These are phyloP conservation scores for Aphelenchoides fujianensis DNA, from an alignment of 1,140 invertebrate species.

Conservation along the genomic window DNA sequence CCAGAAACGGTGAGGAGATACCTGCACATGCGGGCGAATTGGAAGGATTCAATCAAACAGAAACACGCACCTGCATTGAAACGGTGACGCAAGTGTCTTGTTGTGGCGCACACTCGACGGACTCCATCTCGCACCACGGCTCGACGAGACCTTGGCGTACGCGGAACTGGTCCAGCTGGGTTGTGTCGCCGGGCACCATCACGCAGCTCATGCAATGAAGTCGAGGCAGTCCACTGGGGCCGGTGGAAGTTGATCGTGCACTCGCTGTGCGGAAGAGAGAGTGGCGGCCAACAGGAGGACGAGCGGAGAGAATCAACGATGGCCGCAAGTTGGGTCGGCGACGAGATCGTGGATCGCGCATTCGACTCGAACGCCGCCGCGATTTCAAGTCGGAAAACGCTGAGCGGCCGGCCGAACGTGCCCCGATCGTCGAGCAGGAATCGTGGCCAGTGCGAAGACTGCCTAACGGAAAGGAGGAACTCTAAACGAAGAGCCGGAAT, in stretches of 20 bases:
- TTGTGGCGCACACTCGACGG: constrained; percentile 21
- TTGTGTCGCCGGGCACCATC: constrained; percentile 21
- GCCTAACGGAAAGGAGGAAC: no score
- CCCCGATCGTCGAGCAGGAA: neutral
- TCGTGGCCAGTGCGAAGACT: neutral
- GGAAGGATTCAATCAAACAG: neutral
- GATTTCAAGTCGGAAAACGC: neutral
- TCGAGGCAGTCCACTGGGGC: constrained; percentile 21
- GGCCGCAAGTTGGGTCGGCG: constrained; percentile 7
- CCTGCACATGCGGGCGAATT: no score
- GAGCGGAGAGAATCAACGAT: constrained; percentile 18
- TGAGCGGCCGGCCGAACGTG: neutral
- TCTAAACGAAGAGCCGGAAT: no score
- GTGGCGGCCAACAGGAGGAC: constrained; percentile 8
- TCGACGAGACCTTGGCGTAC: constrained; percentile 31
- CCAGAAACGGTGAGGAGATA: constrained; percentile 31
- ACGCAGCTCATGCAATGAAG: constrained; percentile 32
- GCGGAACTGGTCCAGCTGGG: constrained; percentile 35
- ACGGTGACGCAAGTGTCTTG: constrained; percentile 36
- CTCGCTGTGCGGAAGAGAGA: neutral
- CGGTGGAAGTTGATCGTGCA: neutral
- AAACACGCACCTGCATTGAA: constrained; percentile 26
- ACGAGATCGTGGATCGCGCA: constrained; percentile 22
- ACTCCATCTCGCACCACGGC: constrained; percentile 32
- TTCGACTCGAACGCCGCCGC: constrained; percentile 8